Evolutionary conservation across 2,113 vertebrate genomes (phyloP).

Genomic region (Charadrius vociferus): DNA sequence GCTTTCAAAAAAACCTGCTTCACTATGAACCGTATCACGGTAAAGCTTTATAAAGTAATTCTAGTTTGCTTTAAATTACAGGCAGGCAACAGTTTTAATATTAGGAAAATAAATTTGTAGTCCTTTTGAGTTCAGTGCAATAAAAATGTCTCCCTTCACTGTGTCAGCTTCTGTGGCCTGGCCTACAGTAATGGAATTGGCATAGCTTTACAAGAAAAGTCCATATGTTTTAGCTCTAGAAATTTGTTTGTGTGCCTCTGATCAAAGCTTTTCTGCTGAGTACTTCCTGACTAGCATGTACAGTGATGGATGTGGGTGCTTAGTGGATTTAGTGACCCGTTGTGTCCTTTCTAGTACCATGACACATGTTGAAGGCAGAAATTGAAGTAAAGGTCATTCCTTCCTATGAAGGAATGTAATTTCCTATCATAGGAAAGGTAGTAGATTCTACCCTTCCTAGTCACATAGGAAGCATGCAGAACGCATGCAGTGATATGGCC

Average conservation of each 20-base stretch:
- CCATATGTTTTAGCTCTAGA: background rate
- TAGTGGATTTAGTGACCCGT: background rate
- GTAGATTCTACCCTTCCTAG: background rate
- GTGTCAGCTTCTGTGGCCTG: background rate
- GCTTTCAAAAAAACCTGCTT: background rate
- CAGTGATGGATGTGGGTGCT: background rate
- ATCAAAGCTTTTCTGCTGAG: slow-evolving; percentile 10
- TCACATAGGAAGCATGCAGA: background rate
- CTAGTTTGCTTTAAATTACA: background rate
- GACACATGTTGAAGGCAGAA: background rate
- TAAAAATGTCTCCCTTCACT: background rate
- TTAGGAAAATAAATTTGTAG: background rate
- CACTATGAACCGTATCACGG: background rate
- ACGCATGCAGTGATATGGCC: background rate
- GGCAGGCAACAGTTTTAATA: background rate
- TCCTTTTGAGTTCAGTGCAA: background rate
- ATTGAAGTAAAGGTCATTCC: background rate
- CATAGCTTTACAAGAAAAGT: background rate
- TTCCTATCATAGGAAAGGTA: background rate
- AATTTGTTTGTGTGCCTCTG: background rate
- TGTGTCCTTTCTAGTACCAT: background rate
- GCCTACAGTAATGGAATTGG: background rate
- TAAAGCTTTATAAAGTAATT: background rate
- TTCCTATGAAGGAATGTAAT: background rate
- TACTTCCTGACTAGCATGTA: background rate